Conservation (phyloP, 35 echinoderm and acorn worm species). For the Holothuria glaberrima region DNA sequence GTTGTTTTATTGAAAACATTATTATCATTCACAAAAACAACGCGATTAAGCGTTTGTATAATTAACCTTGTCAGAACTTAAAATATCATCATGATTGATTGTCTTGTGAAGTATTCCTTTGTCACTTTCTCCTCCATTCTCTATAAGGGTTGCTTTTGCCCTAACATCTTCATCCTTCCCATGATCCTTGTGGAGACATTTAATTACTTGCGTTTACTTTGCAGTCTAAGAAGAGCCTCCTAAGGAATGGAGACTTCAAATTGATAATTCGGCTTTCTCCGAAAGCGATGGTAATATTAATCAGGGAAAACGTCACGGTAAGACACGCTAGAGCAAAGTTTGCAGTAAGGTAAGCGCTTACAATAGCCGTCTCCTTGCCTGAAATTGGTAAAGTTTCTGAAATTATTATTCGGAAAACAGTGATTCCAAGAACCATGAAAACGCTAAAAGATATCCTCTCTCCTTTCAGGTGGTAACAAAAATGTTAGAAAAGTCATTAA, state of each 20-base stretch:
- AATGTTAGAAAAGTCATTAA: constrained; percentile 1
- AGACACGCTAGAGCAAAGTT: not conserved
- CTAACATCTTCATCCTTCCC: not conserved
- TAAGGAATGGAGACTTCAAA: not conserved
- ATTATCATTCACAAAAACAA: too few relatives aligned
- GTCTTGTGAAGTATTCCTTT: not conserved
- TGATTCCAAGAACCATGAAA: constrained; percentile 17
- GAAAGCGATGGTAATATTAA: not conserved
- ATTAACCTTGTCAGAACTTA: too few relatives aligned
- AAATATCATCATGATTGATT: not conserved
- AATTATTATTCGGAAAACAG: constrained; percentile 41
- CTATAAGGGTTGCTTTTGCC: not conserved
- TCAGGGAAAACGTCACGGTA: not conserved
- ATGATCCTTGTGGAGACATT: too few relatives aligned
- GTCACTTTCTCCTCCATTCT: not conserved
- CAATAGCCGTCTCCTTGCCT: not conserved
- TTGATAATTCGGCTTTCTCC: not conserved
- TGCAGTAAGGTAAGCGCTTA: not conserved
- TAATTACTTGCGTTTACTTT: too few relatives aligned
- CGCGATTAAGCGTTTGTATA: too few relatives aligned
- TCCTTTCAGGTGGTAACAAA: constrained; percentile 29
- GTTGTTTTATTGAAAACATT: too few relatives aligned
- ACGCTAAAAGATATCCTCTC: constrained; percentile 44
- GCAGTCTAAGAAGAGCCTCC: not conserved
- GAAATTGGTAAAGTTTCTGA: constrained; percentile 18